Percentiles rank a stretch among this genome's conserved stretches.
Evolutionary conservation across 2,113 vertebrate species (phyloP).

Genomic region (Malurus alboscapulatus): DNA sequence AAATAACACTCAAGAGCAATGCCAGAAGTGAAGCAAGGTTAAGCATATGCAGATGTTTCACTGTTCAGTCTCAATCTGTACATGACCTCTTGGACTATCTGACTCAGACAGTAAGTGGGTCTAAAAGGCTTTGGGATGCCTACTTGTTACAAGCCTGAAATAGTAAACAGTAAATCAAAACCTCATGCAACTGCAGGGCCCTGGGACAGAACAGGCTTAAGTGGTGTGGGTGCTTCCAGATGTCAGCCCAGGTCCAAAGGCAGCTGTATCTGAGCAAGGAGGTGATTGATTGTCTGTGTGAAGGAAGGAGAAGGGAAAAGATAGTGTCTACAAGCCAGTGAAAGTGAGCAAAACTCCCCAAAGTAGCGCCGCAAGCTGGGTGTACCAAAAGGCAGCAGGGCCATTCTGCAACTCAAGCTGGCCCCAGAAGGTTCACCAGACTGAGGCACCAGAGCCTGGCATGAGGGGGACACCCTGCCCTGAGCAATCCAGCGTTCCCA

Average conservation of each 20-base stretch:
- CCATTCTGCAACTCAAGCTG: not conserved
- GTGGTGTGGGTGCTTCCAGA: not conserved
- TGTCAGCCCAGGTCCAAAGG: not conserved
- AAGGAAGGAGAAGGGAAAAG: not conserved
- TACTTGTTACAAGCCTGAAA: constrained; percentile 27
- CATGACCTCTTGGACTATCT: constrained; percentile 34
- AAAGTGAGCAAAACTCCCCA: not conserved
- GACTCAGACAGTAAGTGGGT: constrained; percentile 1
- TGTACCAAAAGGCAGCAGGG: not conserved
- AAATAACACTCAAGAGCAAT: constrained; percentile 31
- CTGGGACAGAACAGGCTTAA: not conserved
- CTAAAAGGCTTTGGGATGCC: constrained; percentile 36
- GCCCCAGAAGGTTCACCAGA: not conserved
- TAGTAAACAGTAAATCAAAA: constrained; percentile 42
- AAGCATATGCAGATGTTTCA: constrained; percentile 27
- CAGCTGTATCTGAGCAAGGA: not conserved
- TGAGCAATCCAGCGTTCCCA: not conserved
- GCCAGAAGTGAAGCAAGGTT: constrained; percentile 31
- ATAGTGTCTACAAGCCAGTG: not conserved
- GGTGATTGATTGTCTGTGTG: not conserved
- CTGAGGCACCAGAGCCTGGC: not conserved
- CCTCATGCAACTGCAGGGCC: not conserved
- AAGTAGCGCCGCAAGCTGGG: not conserved
- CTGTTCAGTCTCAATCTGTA: constrained; percentile 27
- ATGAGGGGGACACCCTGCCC: not conserved